Evolutionary conservation across 2,888 invertebrate species (phyloP).

Genomic region (Blera fallax): DNA sequence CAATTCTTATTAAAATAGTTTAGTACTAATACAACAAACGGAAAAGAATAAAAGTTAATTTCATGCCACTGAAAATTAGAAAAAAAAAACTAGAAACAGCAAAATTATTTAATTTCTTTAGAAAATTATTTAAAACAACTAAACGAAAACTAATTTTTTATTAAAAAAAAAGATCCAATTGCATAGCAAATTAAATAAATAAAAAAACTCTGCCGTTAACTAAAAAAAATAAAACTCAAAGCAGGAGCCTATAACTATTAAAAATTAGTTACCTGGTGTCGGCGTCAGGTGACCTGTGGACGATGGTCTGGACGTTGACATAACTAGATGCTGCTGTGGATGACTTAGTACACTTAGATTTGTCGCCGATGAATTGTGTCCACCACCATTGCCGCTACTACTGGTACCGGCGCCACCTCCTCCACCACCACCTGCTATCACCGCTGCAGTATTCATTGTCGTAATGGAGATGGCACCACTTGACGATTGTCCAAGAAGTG

Average conservation of each 20-base stretch:
- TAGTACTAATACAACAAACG: conserved; percentile 65
- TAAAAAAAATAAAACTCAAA: conserved; percentile 42
- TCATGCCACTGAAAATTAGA: conserved; percentile 74
- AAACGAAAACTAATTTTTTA: conserved; percentile 25
- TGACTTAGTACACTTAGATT: conserved; percentile 84
- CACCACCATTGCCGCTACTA: conserved; percentile 76
- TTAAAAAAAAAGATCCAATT: conserved; percentile 31
- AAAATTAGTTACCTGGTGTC: conserved; percentile 82
- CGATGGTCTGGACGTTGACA: conserved; percentile 83
- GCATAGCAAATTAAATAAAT: conserved; percentile 59
- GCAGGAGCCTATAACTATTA: conserved; percentile 46
- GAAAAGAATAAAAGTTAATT: conserved; percentile 62
- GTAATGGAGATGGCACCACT: conserved; percentile 76
- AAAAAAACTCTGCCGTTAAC: conserved; percentile 53
- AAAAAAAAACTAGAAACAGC: conserved; percentile 40
- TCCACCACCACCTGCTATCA: conserved; percentile 77
- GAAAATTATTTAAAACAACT: conserved; percentile 8
- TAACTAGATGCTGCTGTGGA: conserved; percentile 82
- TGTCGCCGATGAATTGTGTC: conserved; percentile 76
- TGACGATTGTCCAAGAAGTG: conserved; percentile 72
- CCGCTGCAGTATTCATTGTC: conserved; percentile 77
- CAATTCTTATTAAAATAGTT: conserved; percentile 47
- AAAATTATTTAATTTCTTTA: conserved; percentile 24
- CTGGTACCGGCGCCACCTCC: conserved; percentile 74
- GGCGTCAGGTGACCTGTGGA: conserved; percentile 85